phyloP scores from a whole-genome alignment of 2,113 vertebrate species.

The Pteronura brasiliensis region DNA sequence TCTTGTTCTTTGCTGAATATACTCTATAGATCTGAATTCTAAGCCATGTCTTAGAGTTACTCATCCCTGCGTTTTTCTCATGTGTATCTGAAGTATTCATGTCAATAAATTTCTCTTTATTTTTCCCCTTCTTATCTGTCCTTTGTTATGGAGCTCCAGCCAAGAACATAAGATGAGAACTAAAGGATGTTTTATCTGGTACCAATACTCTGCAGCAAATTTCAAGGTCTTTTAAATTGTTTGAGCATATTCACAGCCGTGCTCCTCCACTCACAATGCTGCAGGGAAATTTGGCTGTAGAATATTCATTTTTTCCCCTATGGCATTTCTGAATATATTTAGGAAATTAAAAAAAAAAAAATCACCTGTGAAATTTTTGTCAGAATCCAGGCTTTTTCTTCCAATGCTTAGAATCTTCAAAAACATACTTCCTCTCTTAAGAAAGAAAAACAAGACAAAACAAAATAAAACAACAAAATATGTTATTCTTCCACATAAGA shows the following conservation, averaged over 20 bases:
- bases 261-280: rapidly evolving
- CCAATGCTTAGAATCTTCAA: neutral
- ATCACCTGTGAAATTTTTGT: neutral
- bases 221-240: neutral
- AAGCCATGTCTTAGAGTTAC: no score
- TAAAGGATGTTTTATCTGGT: neutral
- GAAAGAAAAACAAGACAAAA: neutral
- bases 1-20: neutral
- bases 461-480: neutral
- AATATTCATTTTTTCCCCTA: neutral
- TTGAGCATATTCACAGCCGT: neutral
- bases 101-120: neutral
- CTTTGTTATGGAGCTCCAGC: neutral
- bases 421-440: neutral
- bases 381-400: neutral
- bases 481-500: neutral
- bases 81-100: neutral
- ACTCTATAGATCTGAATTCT: neutral
- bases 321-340: neutral
- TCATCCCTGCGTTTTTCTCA: neutral
- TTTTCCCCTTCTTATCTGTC: neutral
- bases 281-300: neutral
- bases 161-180: neutral
- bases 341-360: neutral
- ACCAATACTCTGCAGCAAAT: neutral